Conservation (phyloP, 2,113 vertebrate species). For the Tauraco erythrolophus region DNA sequence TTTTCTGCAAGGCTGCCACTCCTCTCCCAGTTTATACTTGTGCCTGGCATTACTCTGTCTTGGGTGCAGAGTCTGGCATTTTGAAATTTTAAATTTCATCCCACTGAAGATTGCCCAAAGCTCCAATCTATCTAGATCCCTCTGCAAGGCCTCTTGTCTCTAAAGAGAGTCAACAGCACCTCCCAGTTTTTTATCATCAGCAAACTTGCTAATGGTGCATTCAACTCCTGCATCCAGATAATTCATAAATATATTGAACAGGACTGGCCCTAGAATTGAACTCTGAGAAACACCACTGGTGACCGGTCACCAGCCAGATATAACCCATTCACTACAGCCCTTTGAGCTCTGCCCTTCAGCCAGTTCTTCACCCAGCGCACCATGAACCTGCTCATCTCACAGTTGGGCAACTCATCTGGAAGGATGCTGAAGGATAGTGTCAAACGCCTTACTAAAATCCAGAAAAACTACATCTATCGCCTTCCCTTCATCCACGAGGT, state of each 20-base stretch:
- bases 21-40: neutral
- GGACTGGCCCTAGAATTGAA: neutral
- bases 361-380: neutral
- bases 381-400: neutral
- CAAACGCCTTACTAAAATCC: neutral
- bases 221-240: neutral
- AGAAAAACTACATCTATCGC: neutral
- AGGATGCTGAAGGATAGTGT: neutral
- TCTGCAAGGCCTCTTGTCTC: neutral
- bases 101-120: too few species aligned
- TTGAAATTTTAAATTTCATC: neutral
- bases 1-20: neutral
- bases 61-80: neutral
- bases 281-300: neutral
- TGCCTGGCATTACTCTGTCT: rapidly evolving
- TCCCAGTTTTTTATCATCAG: neutral
- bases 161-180: neutral
- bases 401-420: neutral
- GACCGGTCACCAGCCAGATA: rapidly evolving
- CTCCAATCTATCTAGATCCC: neutral
- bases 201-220: neutral
- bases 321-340: neutral
- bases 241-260: neutral
- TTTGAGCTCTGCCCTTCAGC: neutral
- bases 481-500: neutral